Conservation (phyloP, 1,140 invertebrate species). For the Drosophila sucinea region DNA sequence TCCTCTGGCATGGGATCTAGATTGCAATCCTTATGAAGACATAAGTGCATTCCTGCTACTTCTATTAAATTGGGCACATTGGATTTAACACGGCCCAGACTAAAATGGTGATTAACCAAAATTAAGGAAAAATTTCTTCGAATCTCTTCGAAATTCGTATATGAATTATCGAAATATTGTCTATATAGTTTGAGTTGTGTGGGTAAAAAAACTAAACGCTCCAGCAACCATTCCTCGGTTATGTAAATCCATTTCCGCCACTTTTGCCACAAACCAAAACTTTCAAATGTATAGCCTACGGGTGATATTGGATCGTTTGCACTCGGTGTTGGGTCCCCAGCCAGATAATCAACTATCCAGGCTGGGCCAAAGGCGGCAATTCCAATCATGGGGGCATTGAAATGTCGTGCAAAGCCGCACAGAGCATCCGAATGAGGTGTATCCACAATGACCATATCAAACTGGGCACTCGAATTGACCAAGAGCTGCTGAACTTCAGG, state of each 20-base stretch:
- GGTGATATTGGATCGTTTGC: conserved; percentile 75
- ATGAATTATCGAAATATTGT: conserved; percentile 53
- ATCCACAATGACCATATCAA: conserved; percentile 69
- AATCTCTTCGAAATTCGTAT: conserved; percentile 38
- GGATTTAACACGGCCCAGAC: conserved; percentile 54
- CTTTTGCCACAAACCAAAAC: conserved; percentile 81
- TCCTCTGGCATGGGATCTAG: conserved; percentile 51
- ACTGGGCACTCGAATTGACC: conserved; percentile 36
- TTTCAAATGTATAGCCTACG: conserved; percentile 41
- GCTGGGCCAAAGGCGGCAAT: conserved; percentile 53
- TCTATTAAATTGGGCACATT: conserved; percentile 69
- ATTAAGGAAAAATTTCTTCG: conserved; percentile 54
- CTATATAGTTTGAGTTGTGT: conserved; percentile 62
- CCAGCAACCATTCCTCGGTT: conserved; percentile 40
- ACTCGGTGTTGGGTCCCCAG: conserved; percentile 62
- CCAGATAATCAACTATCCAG: conserved; percentile 67
- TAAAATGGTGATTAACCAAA: conserved; percentile 71
- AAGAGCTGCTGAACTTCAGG: conserved; percentile 54
- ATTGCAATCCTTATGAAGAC: conserved; percentile 55
- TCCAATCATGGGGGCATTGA: conserved; percentile 63
- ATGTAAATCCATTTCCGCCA: conserved; percentile 69
- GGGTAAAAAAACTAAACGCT: conserved; percentile 40
- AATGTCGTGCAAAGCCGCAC: conserved; percentile 64
- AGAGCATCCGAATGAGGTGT: conserved; percentile 60
- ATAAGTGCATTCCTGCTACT: conserved; percentile 85